Evolutionary conservation across 2,888 invertebrate genomes (phyloP).

Genomic region (Holacanthella duospinosa): DNA sequence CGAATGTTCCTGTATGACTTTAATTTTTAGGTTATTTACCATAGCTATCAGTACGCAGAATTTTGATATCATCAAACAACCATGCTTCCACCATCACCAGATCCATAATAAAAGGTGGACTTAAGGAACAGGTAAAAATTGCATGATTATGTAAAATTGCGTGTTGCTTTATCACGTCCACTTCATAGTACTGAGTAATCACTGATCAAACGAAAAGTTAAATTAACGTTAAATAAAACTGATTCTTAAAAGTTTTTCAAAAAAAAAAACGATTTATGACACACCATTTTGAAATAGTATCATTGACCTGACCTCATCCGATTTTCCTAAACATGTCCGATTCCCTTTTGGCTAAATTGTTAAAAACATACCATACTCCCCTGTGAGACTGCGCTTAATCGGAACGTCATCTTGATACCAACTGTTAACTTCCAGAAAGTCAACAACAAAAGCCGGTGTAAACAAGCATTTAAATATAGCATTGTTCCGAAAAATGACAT

Average conservation of each 20-base stretch:
- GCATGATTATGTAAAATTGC: conserved; percentile 81
- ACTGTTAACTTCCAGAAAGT: conserved; percentile 55
- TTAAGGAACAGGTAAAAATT: conserved; percentile 42
- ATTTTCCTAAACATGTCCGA: conserved; percentile 5
- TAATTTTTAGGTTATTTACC: conserved; percentile 24
- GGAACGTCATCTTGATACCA: conserved; percentile 43
- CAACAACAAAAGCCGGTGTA: conserved; percentile 44
- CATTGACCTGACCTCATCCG: neutral
- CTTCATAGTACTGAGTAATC: conserved; percentile 69
- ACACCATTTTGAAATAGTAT: too few relatives aligned
- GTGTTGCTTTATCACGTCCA: conserved; percentile 78
- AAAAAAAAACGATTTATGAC: too few relatives aligned
- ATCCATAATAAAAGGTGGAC: conserved; percentile 81
- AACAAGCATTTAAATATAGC: conserved; percentile 87
- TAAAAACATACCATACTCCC: conserved; percentile 23
- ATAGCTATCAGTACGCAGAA: conserved; percentile 33
- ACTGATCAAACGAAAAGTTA: conserved; percentile 45
- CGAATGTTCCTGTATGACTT: neutral
- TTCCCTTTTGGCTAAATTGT: neutral
- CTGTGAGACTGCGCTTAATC: neutral
- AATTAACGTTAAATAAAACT: conserved; percentile 12
- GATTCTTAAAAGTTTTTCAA: too few relatives aligned
- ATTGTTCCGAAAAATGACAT: conserved; percentile 78
- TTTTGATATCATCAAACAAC: conserved; percentile 57
- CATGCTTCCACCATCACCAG: conserved; percentile 75